Evolutionary conservation across 2,113 vertebrate species (phyloP).

Genomic region (Hucho hucho): DNA sequence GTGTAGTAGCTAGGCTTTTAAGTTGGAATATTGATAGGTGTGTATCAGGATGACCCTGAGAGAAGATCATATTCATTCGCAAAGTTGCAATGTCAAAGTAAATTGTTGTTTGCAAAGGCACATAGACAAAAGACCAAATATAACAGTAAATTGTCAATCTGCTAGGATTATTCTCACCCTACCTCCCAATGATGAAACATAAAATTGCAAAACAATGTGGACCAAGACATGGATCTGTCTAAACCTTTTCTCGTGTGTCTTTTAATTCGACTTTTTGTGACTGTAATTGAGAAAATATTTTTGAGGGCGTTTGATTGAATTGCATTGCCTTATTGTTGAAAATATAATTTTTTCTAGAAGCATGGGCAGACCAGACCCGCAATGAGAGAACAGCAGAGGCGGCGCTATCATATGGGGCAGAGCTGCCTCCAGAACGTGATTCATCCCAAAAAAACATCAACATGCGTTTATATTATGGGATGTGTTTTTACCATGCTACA

Average conservation of each 20-base stretch:
- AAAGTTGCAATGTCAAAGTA: neutral
- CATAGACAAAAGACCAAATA: conserved; percentile 44
- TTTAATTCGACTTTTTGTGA: no score
- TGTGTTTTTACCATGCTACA: conserved; percentile 5
- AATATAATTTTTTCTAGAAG: neutral
- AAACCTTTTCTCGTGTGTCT: no score
- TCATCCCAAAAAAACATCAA: no score
- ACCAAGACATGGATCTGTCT: conserved; percentile 37
- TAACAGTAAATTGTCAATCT: neutral
- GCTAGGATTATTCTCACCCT: neutral
- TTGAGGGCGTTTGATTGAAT: conserved; percentile 24
- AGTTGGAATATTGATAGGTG: neutral
- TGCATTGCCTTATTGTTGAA: neutral
- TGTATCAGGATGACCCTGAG: neutral
- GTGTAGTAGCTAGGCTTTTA: neutral
- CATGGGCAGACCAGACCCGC: neutral
- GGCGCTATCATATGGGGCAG: no score
- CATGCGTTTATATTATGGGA: neutral
- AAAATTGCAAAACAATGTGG: conserved; percentile 17
- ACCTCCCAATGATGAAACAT: neutral
- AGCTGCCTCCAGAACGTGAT: no score
- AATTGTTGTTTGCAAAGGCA: neutral
- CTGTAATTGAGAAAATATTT: neutral
- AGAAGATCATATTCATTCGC: neutral
- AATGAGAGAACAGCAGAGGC: no score